These are phyloP conservation scores for Semnornis frantzii DNA, from an alignment of 2,113 vertebrate species.

Conservation along the genomic window DNA sequence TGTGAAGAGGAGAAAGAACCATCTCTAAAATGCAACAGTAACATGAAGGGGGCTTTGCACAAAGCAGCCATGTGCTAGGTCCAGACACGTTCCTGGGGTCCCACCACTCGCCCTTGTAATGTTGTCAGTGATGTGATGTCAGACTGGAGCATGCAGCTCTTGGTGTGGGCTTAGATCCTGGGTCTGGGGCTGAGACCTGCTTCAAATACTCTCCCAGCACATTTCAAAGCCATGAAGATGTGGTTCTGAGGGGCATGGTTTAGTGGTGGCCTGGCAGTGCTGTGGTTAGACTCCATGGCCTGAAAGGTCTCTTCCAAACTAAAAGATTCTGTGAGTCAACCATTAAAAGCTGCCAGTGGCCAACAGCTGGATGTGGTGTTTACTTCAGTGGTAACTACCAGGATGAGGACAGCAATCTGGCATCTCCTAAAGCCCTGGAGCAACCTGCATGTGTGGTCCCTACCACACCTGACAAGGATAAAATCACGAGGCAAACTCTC, in stretches of 20 bases:
- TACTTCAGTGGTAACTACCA: fast-evolving
- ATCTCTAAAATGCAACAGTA: neutral
- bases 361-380: neutral
- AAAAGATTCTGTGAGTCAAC: too few species aligned
- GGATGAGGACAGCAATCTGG: neutral
- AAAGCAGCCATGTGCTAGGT: neutral
- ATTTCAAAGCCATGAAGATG: too few species aligned
- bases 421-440: neutral
- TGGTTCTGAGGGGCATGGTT: too few species aligned
- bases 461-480: neutral
- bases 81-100: neutral
- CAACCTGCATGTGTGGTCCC: neutral
- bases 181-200: neutral
- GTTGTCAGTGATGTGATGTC: neutral
- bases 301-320: too few species aligned
- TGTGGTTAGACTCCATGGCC: too few species aligned
- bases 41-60: neutral
- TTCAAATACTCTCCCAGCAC: neutral
- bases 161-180: neutral
- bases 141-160: neutral
- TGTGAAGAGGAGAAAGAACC: neutral
- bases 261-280: too few species aligned
- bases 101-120: neutral
- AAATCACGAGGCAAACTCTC: neutral
- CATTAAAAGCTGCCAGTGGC: neutral